Base-by-base conservation (phyloP, 2,113 vertebrate genomes). In the Montifringilla adamsi region DNA sequence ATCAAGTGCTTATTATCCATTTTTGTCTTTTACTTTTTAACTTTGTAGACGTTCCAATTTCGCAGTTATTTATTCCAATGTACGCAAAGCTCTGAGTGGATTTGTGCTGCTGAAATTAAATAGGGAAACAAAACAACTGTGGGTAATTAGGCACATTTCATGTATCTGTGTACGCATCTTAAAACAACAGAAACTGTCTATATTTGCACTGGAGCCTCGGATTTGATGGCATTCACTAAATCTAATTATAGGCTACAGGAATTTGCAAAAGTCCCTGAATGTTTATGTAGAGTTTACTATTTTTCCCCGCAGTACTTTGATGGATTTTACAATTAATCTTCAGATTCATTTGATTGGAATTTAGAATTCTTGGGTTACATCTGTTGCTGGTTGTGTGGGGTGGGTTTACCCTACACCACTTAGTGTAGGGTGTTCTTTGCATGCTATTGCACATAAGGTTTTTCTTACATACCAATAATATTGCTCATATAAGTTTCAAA, bases 241-340 rank as follows among this genome's bases (percentile, higher is more conserved):
- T 92, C 91, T 96, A 74, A 96, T 94, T 86, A 94, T 16, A 58
- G 89, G 89, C 90, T 85, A 14, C 2, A 4, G 62, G 62, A 85
- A 67, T 90, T 89, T 79, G 47, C n/a, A 27, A 11, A 81, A 89
- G 80, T 85, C 87, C 55, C 74, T 13, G 30, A 86, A 78, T 77
- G 72, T 92, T 92, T 80, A 8, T 63, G 53, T 86, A 90, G 84
- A 78, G 43, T 77, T 95, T 63, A 69, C 53, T 17, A 9, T n/a
- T 59, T 37, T 70, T 50, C 72, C 75, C 55, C 75, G 43, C 80
- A 92, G 95, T 80, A 16, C 77, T 89, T 95, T 68, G 62, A 91
- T 93, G 91, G 72, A 62, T 91, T 96, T 97, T 90, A 82, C 94
- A 86, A 90, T 96, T 96, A 93, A 97, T 96, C 93, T 93, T 95